phyloP scores from a whole-genome alignment of 2,113 vertebrate species.

The Campylomormyrus tamandua region DNA sequence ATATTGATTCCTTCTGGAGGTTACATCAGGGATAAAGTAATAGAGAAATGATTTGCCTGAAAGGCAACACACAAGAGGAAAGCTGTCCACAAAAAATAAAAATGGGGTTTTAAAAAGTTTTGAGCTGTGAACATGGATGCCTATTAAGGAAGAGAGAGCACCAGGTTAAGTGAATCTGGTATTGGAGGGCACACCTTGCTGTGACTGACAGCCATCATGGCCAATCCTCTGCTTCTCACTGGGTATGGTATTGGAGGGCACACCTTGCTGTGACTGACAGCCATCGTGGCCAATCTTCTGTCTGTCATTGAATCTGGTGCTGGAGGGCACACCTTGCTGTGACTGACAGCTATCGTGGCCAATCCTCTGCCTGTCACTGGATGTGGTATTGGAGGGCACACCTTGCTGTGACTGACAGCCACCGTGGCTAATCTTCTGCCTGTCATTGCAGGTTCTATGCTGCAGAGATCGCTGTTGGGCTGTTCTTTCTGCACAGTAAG shows the following conservation, averaged over 20 bases:
- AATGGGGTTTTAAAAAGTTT: neutral
- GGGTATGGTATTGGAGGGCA: neutral
- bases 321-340: neutral
- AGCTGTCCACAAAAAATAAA: neutral
- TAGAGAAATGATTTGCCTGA: neutral
- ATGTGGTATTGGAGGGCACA: neutral
- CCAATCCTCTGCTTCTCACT: conserved; percentile 15
- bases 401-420: neutral
- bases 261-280: conserved; percentile 7
- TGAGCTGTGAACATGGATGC: neutral
- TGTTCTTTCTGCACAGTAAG: conserved; percentile 93
- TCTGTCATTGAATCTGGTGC: neutral
- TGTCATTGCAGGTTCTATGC: conserved; percentile 78
- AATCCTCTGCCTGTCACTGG: conserved; percentile 13
- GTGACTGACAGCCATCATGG: conserved; percentile 3
- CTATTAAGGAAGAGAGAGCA: neutral
- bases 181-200: neutral
- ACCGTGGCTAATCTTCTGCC: neutral
- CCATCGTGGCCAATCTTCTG: neutral
- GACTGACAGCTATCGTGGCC: neutral
- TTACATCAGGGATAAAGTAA: neutral
- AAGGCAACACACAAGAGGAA: neutral
- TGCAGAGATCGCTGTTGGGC: conserved; percentile 89
- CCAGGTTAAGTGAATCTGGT: neutral
- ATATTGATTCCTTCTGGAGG: neutral